Evolutionary conservation across 2,113 vertebrate genomes (phyloP).

Genomic region (Malurus elegans): DNA sequence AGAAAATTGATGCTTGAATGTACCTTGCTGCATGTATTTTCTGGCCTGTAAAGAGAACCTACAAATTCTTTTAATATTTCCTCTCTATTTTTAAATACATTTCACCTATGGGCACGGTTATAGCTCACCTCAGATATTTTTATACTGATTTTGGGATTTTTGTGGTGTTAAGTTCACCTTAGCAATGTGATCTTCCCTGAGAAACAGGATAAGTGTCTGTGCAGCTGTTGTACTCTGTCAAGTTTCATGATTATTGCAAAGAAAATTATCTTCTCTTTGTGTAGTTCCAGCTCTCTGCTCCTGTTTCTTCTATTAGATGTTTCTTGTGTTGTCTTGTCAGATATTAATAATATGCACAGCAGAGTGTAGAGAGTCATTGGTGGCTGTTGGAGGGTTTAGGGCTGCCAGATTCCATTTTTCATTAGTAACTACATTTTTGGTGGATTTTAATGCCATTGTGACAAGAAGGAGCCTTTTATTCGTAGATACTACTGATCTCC

Average conservation of each 20-base stretch:
- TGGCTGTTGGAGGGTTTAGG: not conserved
- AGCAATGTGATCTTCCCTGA: not conserved
- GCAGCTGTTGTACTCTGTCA: not conserved
- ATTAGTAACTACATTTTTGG: not conserved
- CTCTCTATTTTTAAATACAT: not conserved
- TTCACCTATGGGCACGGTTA: not conserved
- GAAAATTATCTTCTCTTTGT: not conserved
- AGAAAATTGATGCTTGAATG: not conserved
- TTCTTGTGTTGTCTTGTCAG: not conserved
- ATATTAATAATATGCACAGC: not conserved
- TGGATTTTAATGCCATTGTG: not conserved
- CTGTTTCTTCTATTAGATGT: not conserved
- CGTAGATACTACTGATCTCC: not conserved
- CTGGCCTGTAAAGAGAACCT: not conserved
- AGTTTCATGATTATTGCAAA: not conserved
- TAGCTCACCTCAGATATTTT: not conserved
- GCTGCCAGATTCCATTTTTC: not conserved
- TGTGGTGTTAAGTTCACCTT: not conserved
- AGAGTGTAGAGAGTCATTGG: not conserved
- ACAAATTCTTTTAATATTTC: not conserved
- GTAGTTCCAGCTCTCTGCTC: not conserved
- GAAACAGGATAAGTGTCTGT: not conserved
- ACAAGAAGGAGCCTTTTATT: not conserved
- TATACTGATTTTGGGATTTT: not conserved
- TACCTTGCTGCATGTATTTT: not conserved